phyloP scores from a whole-genome alignment of 2,113 vertebrate species.

The Puma concolor region DNA sequence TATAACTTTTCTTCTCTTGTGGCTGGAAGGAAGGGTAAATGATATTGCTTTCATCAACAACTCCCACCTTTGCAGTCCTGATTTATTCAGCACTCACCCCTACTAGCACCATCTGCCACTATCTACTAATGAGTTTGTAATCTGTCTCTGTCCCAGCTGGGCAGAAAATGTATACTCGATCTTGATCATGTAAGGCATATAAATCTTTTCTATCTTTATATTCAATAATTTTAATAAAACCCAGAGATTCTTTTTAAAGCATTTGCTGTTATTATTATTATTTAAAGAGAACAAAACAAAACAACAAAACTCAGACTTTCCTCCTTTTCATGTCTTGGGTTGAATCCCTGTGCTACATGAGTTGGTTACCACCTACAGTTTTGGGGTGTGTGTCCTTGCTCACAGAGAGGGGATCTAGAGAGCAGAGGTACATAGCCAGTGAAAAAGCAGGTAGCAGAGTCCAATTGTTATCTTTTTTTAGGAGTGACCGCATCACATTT shows the following conservation, averaged over 20 bases:
- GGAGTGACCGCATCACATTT: neutral
- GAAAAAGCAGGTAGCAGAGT: neutral
- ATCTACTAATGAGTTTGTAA: neutral
- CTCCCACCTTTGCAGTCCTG: neutral
- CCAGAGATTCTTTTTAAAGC: neutral
- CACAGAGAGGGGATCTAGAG: neutral
- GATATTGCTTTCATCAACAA: neutral
- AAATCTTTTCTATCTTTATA: slow-evolving; percentile 7
- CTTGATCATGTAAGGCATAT: neutral
- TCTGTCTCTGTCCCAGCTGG: neutral
- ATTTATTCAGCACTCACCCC: neutral
- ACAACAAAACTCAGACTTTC: neutral
- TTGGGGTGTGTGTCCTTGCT: neutral
- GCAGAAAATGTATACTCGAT: neutral
- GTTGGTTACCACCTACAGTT: neutral
- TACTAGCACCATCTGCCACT: neutral
- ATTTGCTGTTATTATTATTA: neutral
- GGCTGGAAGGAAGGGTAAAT: neutral
- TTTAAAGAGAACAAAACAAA: neutral
- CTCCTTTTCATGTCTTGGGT: neutral
- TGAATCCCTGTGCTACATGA: neutral
- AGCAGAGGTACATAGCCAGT: neutral
- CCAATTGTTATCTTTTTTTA: neutral
- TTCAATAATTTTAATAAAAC: slow-evolving; percentile 3
- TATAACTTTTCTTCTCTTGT: neutral